phyloP scores from a whole-genome alignment of 1,140 invertebrate genomes.

The Akabosia matsudoensis region DNA sequence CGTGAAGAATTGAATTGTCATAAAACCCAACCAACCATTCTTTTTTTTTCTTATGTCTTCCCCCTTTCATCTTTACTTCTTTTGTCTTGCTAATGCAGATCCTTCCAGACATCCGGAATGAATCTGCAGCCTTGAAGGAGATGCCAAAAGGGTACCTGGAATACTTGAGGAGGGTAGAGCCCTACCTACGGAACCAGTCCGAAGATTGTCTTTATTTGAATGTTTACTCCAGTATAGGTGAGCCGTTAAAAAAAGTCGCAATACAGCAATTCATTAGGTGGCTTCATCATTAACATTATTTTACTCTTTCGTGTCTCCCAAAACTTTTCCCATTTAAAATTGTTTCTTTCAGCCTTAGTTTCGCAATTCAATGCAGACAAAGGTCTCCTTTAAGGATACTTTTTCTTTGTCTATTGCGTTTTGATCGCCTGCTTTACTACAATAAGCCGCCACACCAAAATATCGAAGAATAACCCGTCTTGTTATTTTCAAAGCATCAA shows the following conservation, averaged over 20 bases:
- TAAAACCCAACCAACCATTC: slow-evolving; percentile 14
- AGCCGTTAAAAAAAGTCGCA: slow-evolving; percentile 53
- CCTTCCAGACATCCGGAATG: slow-evolving; percentile 26
- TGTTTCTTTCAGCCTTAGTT: slow-evolving; percentile 25
- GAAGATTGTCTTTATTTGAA: slow-evolving; percentile 93
- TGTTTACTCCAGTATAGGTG: slow-evolving; percentile 89
- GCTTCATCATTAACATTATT: slow-evolving; percentile 8
- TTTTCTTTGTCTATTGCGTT: too few species aligned
- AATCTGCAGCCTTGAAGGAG: slow-evolving; percentile 53
- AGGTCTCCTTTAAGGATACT: too few species aligned
- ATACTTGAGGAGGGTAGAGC: slow-evolving; percentile 66
- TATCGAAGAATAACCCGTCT: too few species aligned
- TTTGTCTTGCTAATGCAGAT: slow-evolving; percentile 13
- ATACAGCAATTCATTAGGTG: background rate
- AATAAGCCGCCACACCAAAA: too few species aligned
- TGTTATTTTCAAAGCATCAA: too few species aligned
- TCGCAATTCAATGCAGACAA: too few species aligned
- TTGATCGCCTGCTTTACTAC: too few species aligned
- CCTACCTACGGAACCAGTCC: slow-evolving; percentile 71
- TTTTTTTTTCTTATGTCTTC: background rate
- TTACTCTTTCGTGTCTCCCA: background rate
- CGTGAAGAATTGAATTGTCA: slow-evolving; percentile 23
- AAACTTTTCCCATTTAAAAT: slow-evolving; percentile 17
- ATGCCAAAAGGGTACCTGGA: slow-evolving; percentile 65
- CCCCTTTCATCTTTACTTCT: background rate